Conservation (phyloP, 2,888 invertebrate species). For the Cantharis rufa region DNA sequence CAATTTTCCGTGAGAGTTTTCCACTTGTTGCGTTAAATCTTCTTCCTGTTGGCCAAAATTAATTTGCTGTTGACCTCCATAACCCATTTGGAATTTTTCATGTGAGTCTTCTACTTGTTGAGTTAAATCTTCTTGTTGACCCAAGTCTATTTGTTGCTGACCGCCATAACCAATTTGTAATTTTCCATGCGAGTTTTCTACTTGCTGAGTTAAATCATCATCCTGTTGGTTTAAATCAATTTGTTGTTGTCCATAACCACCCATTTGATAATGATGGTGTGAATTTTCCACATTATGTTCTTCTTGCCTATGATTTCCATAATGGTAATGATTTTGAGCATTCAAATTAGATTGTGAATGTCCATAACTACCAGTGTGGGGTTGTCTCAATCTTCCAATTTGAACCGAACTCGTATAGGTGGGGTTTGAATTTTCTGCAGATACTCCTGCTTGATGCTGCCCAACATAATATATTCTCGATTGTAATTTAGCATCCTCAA, state of each 20-base stretch:
- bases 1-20: constrained; percentile 37
- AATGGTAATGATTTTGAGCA: background rate
- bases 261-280: too few species aligned
- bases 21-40: constrained; percentile 39
- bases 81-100: constrained; percentile 25
- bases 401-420: background rate
- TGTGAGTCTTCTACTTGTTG: constrained; percentile 33
- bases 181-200: background rate
- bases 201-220: background rate
- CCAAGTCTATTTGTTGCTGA: constrained; percentile 20
- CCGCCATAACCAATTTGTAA: background rate
- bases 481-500: background rate
- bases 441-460: background rate
- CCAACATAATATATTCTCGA: background rate
- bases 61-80: background rate
- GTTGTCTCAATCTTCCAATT: background rate
- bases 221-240: constrained; percentile 5
- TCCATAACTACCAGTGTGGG: background rate
- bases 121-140: constrained; percentile 20
- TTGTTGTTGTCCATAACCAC: constrained; percentile 29
- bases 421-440: background rate
- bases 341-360: background rate
- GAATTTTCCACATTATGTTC: too few species aligned
- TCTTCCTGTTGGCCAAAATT: constrained; percentile 9
- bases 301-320: background rate